Evolutionary conservation across 2,888 invertebrate genomes (phyloP), one percentile per base, ranked within the genome.

Genomic region (Dioctria linearis): DNA sequence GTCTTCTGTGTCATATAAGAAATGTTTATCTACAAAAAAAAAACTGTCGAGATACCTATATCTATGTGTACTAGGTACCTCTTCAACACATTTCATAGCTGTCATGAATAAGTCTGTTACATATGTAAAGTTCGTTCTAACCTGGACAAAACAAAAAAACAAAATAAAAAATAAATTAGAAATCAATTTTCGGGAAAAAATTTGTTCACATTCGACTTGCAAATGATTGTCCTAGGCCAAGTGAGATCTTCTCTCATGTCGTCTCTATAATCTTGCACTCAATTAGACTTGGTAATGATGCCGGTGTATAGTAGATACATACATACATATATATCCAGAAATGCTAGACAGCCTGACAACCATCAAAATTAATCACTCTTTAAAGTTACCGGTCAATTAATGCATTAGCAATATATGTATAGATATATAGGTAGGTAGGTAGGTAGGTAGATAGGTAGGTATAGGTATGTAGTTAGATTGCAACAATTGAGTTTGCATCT

Each of bases 41-140:
- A 25, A 25, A 25, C 0, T 1, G 2, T 25, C 25, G 25, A 25
- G 25, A 25, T 25, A 25, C 25, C 25, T 25, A 25, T 25, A 25
- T 25, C 25, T 25, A 25, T 46, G n/a, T n/a, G n/a, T n/a, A n/a
- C 1, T 46, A 46, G 46, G 8, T 46, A 46, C 8, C 8, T 46
- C 46, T 46, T 8, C 5, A 46, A 8, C 2, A 46, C 46, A 46
- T 13, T 5, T 57, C 57, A 13, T 3, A 57, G 25, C 25, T 57
- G 57, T 8, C 57, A 57, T 57, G 57, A 57, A 57, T 57, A 57
- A 57, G 25, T 57, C 57, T 11, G 57, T 3, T 57, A 13, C 51
- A 6, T 6, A 51, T 25, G 51, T 2, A 11, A 11, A 57, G 57
- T 57, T 57, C 57, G 57, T 57, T 57, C 57, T 57, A 11, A 57